Base-by-base conservation (phyloP, 2,797 vertebrate species). In the Rhynchotus rufescens region DNA sequence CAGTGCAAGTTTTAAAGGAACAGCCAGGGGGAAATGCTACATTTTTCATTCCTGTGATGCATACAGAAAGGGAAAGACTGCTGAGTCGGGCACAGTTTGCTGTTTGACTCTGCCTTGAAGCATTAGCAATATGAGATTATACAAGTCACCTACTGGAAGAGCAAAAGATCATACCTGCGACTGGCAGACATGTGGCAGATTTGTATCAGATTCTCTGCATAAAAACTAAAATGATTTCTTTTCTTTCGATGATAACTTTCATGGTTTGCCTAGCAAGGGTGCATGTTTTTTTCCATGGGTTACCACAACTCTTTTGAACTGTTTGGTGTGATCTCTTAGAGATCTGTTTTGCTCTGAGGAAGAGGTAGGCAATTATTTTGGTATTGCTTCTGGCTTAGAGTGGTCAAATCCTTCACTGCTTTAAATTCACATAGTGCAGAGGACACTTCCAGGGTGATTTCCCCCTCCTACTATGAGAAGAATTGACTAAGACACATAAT, bases 111-210 rank as follows among this genome's bases (percentile, higher is more conserved):
- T 91, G 88, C 59, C 73, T 90, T 76, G 94, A 91, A 61, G 68
- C 62, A 88, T 94, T 91, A 95, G 38, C 54, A 78, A 30, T 73
- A 32, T 49, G 21, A 91, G 76, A 88, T 93, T 90, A 85, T 72
- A 92, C 42, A 52, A 85, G 85, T 36, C 51, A 94, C 84, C 66
- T 91, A 86, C 84, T 85, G 91, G 60, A 94, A 90, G 62, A 86
- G 86, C 66, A 78, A 69, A 91, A 90, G 62, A 91, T 83, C 47
- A 69, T 64, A 45, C 16, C 21, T 69, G 66, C 74, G 86, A 80
- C 62, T 67, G 47, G 32, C 47, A 83, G 69, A 80, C 36, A 47
- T 90, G 62, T 84, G 65, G 51, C 59, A 92, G 17, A 66, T 51
- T 64, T 82, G 69, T 85, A 88, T 54, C 10, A 34, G 77, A 15